Percentiles rank a stretch among this genome's conserved stretches.
phyloP scores from a whole-genome alignment of 2,113 vertebrate species.

The Carlito syrichta region DNA sequence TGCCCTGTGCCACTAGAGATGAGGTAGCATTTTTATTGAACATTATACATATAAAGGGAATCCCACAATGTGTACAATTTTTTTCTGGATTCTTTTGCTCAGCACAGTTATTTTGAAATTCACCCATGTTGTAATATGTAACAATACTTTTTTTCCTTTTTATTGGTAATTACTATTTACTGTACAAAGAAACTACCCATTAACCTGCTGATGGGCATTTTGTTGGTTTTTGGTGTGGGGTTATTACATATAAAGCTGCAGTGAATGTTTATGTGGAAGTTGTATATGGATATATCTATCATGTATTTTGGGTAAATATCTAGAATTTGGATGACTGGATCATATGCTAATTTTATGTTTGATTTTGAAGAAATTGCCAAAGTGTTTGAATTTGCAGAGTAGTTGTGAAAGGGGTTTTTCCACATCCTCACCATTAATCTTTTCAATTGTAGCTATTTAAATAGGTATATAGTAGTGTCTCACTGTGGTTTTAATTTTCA shows the following conservation, averaged over 20 bases:
- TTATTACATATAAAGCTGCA: not conserved
- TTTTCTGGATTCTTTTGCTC: not conserved
- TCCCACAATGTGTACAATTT: not conserved
- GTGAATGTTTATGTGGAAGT: not conserved
- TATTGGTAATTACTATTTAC: not conserved
- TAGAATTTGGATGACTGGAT: not conserved
- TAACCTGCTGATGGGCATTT: not conserved
- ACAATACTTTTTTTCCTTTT: not conserved
- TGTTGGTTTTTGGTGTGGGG: not conserved
- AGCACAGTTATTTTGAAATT: not conserved
- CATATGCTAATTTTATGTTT: not conserved
- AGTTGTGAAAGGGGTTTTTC: not conserved
- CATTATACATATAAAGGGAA: not conserved
- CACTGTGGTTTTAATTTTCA: not conserved
- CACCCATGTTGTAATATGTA: not conserved
- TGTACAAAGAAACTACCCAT: not conserved
- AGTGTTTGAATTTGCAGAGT: not conserved
- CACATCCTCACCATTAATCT: not conserved
- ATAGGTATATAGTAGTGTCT: not conserved
- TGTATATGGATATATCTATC: not conserved
- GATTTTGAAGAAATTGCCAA: not conserved
- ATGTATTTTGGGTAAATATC: not conserved
- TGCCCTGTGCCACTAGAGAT: not conserved
- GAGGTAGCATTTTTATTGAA: not conserved
- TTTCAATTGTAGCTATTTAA: not conserved